These are phyloP conservation scores for Heliangelus exortis DNA, from an alignment of 2,797 vertebrate genomes.

Conservation along the genomic window DNA sequence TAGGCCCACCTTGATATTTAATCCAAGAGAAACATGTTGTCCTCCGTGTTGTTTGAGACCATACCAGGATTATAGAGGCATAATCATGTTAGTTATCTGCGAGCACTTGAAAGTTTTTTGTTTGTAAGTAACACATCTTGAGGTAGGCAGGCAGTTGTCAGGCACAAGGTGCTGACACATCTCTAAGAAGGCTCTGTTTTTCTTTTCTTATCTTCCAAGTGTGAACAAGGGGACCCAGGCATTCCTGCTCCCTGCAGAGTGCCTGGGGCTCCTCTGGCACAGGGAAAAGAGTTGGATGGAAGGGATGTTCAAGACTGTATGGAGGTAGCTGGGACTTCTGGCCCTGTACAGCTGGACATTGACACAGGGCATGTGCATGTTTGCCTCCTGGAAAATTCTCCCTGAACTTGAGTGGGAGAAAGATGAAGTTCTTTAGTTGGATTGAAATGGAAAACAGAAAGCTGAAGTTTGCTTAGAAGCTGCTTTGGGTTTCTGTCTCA, in stretches of 20 bases:
- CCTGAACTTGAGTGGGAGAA: background rate
- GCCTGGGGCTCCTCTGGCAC: background rate
- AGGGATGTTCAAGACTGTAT: background rate
- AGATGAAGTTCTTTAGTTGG: background rate
- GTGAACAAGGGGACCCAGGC: accelerated
- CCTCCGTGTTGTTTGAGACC: background rate
- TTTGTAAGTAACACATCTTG: background rate
- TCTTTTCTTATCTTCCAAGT: background rate
- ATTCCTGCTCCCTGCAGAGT: background rate
- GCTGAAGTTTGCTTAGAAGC: background rate
- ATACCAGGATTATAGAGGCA: background rate
- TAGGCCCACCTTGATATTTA: background rate
- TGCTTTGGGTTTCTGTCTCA: background rate
- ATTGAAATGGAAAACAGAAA: background rate
- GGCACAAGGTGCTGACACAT: background rate
- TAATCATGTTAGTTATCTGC: background rate
- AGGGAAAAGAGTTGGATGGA: background rate
- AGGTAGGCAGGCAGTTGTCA: background rate
- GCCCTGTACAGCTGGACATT: background rate
- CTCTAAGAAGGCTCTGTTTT: background rate
- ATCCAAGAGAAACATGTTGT: background rate
- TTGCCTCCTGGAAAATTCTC: background rate
- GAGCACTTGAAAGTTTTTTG: background rate
- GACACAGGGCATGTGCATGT: accelerated
- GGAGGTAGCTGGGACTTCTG: background rate